Evolutionary conservation across 2,797 vertebrate species (phyloP), one percentile per base, ranked within the genome.

Genomic region (Eidolon dupreanum): DNA sequence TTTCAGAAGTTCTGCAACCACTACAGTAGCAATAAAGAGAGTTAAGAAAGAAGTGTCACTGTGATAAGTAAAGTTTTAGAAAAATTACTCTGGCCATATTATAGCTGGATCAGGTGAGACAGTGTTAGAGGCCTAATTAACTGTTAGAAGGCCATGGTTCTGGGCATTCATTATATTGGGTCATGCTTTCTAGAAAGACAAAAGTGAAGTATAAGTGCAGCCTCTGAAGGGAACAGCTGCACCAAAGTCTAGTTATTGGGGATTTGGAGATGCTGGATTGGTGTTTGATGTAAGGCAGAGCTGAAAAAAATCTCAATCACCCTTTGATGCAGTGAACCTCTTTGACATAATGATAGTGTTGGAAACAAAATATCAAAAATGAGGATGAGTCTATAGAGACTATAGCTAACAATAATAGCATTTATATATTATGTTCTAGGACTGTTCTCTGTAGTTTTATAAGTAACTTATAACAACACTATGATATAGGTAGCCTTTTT

Each of bases 361-460:
- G 57, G 19, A 88, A 87, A 82, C 63, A 77, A 71, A 74, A n/a
- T 33, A 53, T 15, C 36, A 51, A 59, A 66, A 75, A 36, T 65
- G 8, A 38, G 92, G 55, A 51, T 22, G 31, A 49, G n/a, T 26
- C 41, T 68, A 0, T 61, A 22, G 63, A 87, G 53, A 55, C 77
- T 66, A 0, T 9, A 31, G 33, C 20, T 63, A 66, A 51, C 73
- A 49, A 0, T 68, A 73, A 63, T 28, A 57, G 53, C 20, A 13
- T 10, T 41, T 74, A 8, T 57, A 11, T 51, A 5, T 66, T 53
- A 20, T 61, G 31, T 96, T 61, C 46, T 73, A 33, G 26, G 24
- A 71, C 12, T 88, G n/a, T 83, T 65, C 13, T 68, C 43, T 63
- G 49, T 78, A 20, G 70, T 89, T 97, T 83, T 66, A 61, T 63